phyloP scores from a whole-genome alignment of 2,797 vertebrate species.

The Chlorospingus flavigularis region DNA sequence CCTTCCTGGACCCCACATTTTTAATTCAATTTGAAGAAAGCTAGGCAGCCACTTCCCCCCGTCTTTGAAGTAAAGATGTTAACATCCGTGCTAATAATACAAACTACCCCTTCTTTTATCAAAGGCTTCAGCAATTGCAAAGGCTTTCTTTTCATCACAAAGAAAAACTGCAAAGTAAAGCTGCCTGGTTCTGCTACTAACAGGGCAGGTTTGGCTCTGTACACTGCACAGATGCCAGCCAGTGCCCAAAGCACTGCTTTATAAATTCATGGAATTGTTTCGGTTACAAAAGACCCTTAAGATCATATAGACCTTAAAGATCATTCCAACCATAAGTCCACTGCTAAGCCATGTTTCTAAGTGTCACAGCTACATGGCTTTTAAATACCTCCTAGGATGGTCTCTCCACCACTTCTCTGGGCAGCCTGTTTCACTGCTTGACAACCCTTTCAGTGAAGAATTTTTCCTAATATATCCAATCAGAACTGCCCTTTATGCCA shows the following conservation, averaged over 20 bases:
- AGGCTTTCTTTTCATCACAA: neutral
- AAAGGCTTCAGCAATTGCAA: neutral
- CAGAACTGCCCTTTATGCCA: neutral
- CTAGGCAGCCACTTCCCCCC: constrained; percentile 15
- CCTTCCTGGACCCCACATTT: constrained; percentile 1
- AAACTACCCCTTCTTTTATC: neutral
- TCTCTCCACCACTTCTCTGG: neutral
- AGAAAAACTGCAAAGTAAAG: neutral
- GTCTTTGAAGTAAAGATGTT: constrained; percentile 20
- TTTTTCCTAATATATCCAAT: neutral
- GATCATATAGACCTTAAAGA: neutral
- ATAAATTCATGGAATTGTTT: neutral
- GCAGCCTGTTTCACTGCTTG: neutral
- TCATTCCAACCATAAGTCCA: neutral
- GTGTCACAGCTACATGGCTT: neutral
- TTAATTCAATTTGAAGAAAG: constrained; percentile 43
- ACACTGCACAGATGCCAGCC: neutral
- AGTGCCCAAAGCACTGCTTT: neutral
- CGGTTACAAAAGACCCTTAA: neutral
- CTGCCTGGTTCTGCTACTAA: neutral
- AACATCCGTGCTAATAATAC: constrained; percentile 11
- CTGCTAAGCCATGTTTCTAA: neutral
- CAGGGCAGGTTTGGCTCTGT: neutral
- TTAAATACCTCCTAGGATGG: neutral
- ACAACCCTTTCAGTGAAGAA: neutral